Evolutionary conservation across 2,797 vertebrate genomes (phyloP).

Genomic region (Buceros bicornis): DNA sequence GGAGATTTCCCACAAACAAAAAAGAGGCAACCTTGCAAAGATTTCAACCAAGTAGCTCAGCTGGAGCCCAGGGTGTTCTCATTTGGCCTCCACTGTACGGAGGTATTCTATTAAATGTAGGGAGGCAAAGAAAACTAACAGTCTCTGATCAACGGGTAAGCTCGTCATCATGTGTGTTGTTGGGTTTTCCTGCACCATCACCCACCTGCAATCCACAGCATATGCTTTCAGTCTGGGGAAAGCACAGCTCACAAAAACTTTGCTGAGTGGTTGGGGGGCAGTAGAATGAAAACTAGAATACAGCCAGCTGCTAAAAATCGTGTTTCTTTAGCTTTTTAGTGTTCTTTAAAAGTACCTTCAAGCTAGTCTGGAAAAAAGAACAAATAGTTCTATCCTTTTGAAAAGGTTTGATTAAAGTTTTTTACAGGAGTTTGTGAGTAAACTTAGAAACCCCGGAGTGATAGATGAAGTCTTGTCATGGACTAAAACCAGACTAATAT

Average conservation of each 20-base stretch:
- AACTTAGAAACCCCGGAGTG: background rate
- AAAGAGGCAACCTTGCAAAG: background rate
- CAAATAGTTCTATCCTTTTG: background rate
- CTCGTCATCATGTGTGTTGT: accelerated
- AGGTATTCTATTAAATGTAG: background rate
- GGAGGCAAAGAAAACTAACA: background rate
- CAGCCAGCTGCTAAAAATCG: background rate
- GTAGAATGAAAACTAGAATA: background rate
- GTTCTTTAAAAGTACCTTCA: background rate
- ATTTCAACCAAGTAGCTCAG: background rate
- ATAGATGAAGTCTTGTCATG: background rate
- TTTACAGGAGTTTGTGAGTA: background rate
- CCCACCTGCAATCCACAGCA: background rate
- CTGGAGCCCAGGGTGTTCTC: background rate
- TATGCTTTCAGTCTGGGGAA: background rate
- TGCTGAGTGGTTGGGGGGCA: background rate
- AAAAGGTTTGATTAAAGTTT: background rate
- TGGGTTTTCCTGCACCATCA: background rate
- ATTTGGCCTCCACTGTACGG: background rate
- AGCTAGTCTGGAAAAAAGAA: background rate
- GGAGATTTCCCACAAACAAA: background rate
- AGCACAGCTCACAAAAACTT: background rate
- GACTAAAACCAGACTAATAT: background rate
- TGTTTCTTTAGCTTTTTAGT: background rate
- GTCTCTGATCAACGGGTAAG: background rate